These are phyloP conservation scores for Parapristionchus giblindavisi DNA, from an alignment of 2,888 invertebrate genomes.

Conservation along the genomic window DNA sequence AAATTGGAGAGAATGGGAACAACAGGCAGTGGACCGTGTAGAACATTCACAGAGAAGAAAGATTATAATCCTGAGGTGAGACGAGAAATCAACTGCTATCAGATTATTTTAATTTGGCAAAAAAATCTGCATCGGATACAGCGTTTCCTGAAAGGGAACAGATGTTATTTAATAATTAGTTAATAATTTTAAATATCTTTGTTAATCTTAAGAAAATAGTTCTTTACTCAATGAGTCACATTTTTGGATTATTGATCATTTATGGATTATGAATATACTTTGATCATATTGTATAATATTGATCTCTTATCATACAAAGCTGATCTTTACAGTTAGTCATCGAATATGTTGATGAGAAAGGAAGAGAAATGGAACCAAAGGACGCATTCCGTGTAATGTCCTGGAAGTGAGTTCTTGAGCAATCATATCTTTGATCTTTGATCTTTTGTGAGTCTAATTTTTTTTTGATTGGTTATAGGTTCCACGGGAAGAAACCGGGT, in stretches of 20 bases:
- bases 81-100: no score
- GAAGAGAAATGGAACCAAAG: slow-evolving; percentile 88
- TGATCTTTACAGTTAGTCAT: slow-evolving; percentile 47
- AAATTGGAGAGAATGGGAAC: slow-evolving; percentile 68
- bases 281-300: no score
- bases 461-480: slow-evolving; percentile 80
- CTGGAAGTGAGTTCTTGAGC: slow-evolving; percentile 62
- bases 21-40: slow-evolving; percentile 63
- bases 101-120: no score
- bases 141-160: no score
- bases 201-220: no score
- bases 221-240: no score
- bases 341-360: slow-evolving; percentile 91
- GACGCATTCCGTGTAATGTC: slow-evolving; percentile 84
- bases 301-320: no score
- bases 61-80: slow-evolving; percentile 71
- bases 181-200: no score
- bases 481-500: slow-evolving; percentile 98
- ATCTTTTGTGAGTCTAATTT: background rate
- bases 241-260: no score
- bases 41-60: slow-evolving; percentile 65
- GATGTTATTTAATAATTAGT: no score
- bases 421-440: background rate
- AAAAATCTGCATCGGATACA: no score
- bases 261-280: no score